These are phyloP conservation scores for Malacoraja senta DNA, from an alignment of 2,797 vertebrate genomes.

Conservation along the genomic window DNA sequence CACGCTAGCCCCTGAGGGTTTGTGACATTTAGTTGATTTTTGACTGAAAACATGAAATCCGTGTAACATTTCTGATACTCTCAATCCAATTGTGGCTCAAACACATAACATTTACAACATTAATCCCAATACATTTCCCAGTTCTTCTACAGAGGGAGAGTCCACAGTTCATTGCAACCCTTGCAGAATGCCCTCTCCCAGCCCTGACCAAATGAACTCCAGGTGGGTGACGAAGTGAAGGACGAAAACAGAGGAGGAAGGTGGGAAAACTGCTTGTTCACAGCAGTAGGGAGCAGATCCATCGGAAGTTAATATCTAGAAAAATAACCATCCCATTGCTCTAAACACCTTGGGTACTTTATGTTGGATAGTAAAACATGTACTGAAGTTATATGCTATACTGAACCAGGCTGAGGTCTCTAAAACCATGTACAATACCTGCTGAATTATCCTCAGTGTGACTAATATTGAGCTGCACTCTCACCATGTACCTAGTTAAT, in stretches of 20 bases:
- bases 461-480: not conserved
- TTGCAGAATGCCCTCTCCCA: not conserved
- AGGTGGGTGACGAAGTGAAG: not conserved
- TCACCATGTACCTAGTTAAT: not conserved
- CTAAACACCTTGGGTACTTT: not conserved
- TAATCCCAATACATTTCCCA: not conserved
- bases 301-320: not conserved
- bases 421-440: not conserved
- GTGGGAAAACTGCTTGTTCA: not conserved
- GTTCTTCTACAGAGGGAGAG: too few species aligned
- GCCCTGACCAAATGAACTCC: not conserved
- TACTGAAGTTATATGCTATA: not conserved
- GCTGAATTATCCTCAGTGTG: not conserved
- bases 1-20: not conserved
- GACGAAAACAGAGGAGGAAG: not conserved
- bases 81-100: not conserved
- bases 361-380: too few species aligned
- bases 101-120: not conserved
- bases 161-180: too few species aligned
- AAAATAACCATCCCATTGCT: not conserved
- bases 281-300: not conserved
- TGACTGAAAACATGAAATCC: not conserved
- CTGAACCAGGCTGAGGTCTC: not conserved
- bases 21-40: not conserved
- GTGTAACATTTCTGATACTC: not conserved